A percentile compares a stretch with the other conserved stretches of the same genome.
These are phyloP conservation scores for Heteromyza rotundicornis DNA, from an alignment of 2,888 invertebrate genomes.

Conservation along the genomic window DNA sequence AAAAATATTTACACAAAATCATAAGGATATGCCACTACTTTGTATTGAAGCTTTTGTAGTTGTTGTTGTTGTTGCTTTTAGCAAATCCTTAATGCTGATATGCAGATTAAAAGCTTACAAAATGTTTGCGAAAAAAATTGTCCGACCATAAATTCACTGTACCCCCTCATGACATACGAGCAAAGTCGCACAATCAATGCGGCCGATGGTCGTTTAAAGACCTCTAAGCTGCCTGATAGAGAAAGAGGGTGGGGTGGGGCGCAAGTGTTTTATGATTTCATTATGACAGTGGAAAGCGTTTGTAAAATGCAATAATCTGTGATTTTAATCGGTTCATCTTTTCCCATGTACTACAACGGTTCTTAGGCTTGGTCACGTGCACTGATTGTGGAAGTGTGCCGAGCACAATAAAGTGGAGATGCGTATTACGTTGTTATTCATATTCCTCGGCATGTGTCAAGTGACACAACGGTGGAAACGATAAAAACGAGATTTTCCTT, in stretches of 20 bases:
- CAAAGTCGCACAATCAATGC: background rate
- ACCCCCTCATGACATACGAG: background rate
- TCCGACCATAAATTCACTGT: too few species aligned
- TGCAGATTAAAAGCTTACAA: background rate
- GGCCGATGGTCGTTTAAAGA: too few species aligned
- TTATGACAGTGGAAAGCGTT: background rate
- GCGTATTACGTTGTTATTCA: background rate
- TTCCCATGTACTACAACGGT: conserved; percentile 31
- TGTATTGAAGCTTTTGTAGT: background rate
- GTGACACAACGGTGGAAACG: background rate
- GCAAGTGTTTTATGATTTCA: conserved; percentile 15
- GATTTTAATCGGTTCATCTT: conserved; percentile 48
- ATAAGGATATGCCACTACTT: background rate
- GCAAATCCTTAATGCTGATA: background rate
- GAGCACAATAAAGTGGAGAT: background rate
- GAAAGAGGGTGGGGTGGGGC: background rate
- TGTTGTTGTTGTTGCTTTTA: background rate
- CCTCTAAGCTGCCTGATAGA: background rate
- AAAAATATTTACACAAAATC: too few species aligned
- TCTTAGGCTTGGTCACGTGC: conserved; percentile 38
- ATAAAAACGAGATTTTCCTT: background rate
- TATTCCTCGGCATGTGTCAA: background rate
- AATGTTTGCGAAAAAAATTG: too few species aligned
- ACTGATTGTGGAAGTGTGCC: conserved; percentile 31
- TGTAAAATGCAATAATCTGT: conserved; percentile 11